Percentiles rank a stretch among this genome's conserved stretches.
phyloP scores from a whole-genome alignment of 2,888 invertebrate species.

The Hemistola chrysoprasaria region DNA sequence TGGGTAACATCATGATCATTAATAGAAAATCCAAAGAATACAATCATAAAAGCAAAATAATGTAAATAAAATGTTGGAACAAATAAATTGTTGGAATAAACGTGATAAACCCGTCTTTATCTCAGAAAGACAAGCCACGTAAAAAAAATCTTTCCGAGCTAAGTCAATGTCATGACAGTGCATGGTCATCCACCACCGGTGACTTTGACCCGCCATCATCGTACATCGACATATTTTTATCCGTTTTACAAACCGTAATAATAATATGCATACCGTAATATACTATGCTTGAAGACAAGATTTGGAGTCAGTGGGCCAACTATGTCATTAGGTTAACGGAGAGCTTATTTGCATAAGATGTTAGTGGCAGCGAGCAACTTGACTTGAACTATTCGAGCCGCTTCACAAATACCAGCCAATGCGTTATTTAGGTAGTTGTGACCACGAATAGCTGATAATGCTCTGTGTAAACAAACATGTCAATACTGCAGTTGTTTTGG shows the following conservation, averaged over 20 bases:
- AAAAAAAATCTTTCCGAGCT: not conserved
- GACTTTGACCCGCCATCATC: conserved; percentile 57
- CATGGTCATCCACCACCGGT: conserved; percentile 41
- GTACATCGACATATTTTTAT: conserved; percentile 61
- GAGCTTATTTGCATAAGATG: conserved; percentile 57
- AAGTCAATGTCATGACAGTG: conserved; percentile 50
- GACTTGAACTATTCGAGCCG: conserved; percentile 7
- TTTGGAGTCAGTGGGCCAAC: conserved; percentile 66
- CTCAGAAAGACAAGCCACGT: no score
- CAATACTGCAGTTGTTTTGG: conserved; percentile 12
- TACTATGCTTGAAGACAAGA: conserved; percentile 50
- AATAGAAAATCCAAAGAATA: no score
- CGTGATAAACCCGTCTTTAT: no score
- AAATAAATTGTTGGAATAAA: no score
- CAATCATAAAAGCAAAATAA: no score
- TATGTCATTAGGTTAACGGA: conserved; percentile 75
- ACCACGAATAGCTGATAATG: conserved; percentile 4
- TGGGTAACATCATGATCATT: no score
- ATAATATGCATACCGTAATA: conserved; percentile 65
- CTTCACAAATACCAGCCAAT: conserved; percentile 9
- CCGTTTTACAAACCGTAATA: conserved; percentile 58
- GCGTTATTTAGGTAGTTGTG: conserved; percentile 15
- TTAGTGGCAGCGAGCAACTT: conserved; percentile 34
- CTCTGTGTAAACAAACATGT: conserved; percentile 10
- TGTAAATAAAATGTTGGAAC: no score